phyloP scores from a whole-genome alignment of 30 jellyfish, hydroid and myxozoan genomes.

The Aurelia aurita region DNA sequence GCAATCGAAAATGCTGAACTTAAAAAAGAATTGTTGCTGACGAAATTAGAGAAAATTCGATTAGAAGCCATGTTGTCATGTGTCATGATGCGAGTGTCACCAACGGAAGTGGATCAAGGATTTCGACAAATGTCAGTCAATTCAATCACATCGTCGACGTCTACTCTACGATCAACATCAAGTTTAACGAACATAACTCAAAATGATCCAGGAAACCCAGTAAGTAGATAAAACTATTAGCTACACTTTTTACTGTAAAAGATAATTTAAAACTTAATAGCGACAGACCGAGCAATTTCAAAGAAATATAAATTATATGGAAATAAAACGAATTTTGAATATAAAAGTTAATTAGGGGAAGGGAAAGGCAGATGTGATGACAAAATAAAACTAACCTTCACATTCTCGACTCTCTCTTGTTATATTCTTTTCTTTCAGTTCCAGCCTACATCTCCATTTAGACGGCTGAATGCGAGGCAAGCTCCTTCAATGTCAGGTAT shows the following conservation, averaged over 20 bases:
- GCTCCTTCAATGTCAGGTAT: conserved; percentile 55
- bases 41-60: conserved; percentile 92
- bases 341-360: too few species aligned
- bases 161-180: conserved; percentile 73
- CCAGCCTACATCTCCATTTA: conserved; percentile 59
- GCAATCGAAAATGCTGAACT: conserved; percentile 94
- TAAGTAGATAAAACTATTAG: conserved; percentile 10
- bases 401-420: not conserved
- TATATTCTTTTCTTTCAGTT: conserved; percentile 12
- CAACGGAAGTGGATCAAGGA: conserved; percentile 73
- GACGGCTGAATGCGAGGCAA: conserved; percentile 31
- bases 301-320: too few species aligned
- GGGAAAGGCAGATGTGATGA: too few species aligned
- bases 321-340: too few species aligned
- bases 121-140: conserved; percentile 68
- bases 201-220: conserved; percentile 69
- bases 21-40: conserved; percentile 85
- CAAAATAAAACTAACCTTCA: too few species aligned
- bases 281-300: too few species aligned
- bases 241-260: too few species aligned
- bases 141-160: conserved; percentile 80
- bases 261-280: too few species aligned
- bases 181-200: conserved; percentile 78
- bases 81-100: conserved; percentile 80
- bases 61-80: conserved; percentile 98